A percentile compares a stretch with the other conserved stretches of the same genome.
These are phyloP conservation scores for Rhorus exstirpatorius DNA, from an alignment of 2,888 invertebrate genomes.

Conservation along the genomic window DNA sequence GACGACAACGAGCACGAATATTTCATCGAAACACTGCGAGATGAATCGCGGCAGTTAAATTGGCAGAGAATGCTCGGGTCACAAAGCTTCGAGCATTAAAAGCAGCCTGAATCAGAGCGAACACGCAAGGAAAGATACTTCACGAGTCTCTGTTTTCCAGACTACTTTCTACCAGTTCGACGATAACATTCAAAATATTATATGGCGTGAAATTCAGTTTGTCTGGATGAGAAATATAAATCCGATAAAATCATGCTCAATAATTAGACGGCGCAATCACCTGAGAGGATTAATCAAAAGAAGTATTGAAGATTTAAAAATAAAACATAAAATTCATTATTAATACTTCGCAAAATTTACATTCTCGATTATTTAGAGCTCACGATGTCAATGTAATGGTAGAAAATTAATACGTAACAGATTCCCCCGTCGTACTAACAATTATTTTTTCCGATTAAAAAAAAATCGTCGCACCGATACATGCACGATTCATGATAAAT, in stretches of 20 bases:
- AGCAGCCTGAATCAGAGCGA: constrained; percentile 17
- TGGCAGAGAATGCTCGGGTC: constrained; percentile 45
- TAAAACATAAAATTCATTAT: constrained; percentile 16
- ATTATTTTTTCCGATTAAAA: background rate
- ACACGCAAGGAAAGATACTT: constrained; percentile 10
- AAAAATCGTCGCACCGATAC: background rate
- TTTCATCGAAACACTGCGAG: constrained; percentile 42
- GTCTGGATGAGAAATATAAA: constrained; percentile 12
- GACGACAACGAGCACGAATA: constrained; percentile 37
- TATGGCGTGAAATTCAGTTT: background rate
- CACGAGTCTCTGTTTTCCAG: constrained; percentile 6
- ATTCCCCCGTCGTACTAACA: background rate
- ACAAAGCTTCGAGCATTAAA: constrained; percentile 32
- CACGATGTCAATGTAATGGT: background rate
- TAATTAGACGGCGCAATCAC: constrained; percentile 8
- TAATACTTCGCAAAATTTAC: constrained; percentile 12
- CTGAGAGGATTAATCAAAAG: constrained; percentile 24
- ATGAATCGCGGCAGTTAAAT: constrained; percentile 55
- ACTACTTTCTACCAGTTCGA: background rate
- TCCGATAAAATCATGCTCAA: constrained; percentile 39
- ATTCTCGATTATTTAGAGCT: background rate
- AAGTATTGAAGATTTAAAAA: constrained; percentile 11
- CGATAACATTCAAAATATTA: constrained; percentile 5
- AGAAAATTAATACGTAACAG: background rate
- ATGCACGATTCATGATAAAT: constrained; percentile 35